Evolutionary conservation across 2,797 vertebrate species (phyloP), one percentile per base, ranked within the genome.

Genomic region (Malurus splendens): DNA sequence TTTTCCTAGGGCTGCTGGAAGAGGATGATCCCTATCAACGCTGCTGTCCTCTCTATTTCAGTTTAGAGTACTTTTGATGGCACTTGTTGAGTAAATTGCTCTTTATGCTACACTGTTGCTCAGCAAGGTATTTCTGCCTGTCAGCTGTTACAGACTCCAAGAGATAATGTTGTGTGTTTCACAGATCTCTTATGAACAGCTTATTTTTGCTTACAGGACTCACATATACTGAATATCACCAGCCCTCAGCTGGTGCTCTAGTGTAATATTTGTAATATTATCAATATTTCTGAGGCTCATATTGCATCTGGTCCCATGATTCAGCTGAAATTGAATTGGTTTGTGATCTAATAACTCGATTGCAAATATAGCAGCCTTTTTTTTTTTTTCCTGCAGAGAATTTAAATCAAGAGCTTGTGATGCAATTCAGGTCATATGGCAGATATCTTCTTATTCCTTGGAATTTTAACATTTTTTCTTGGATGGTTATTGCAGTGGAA

Each of bases 241-340:
- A 61, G 51, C 66, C 81, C 71, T 68, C 85, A 86, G 70, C 28
- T 75, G 45, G 70, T 90, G 78, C 76, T 93, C 79, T 32, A 72
- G 90, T 86, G 76, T 62, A 93, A 90, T 89, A 87, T 89, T 75
- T 81, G 89, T 90, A 93, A 92, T 89, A 93, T 75, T 87, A 90
- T 75, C 88, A 91, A 51, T 85, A 87, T 92, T 91, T 88, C 90
- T 82, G 47, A 66, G 82, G 62, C 76, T 90, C 82, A 75, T 89
- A 85, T 85, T 81, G 78, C 90, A 94, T 81, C 88, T 92, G 90
- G 84, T 90, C 82, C 82, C 7, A 25, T 82, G 90, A 94, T 87
- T 93, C 86, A 91, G 59, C 76, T 75, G 70, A 82, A 86, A 91
- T 86, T 85, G 88, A 92, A 89, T 84, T 90, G 82, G 79, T 82